Percentiles rank a stretch among this genome's conserved stretches.
These are phyloP conservation scores for Eupleurogrammus muticus DNA, from an alignment of 2,797 vertebrate species.

Conservation along the genomic window DNA sequence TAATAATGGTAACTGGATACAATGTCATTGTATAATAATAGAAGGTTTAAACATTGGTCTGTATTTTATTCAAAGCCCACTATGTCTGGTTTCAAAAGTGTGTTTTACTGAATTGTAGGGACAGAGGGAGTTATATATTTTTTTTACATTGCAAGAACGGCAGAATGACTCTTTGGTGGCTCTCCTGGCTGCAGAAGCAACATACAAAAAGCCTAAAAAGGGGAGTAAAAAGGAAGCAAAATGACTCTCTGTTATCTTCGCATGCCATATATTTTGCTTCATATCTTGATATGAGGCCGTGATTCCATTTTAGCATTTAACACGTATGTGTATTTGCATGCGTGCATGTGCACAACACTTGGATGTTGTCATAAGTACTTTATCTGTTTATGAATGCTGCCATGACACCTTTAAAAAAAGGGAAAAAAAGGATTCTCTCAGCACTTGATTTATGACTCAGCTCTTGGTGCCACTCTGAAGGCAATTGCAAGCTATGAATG, in stretches of 20 bases:
- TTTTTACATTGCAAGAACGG: slow-evolving; percentile 20
- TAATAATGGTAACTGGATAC: neutral
- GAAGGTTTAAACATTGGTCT: neutral
- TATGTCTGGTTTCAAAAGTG: neutral
- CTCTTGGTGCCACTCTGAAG: slow-evolving; percentile 78
- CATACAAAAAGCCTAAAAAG: slow-evolving; percentile 8
- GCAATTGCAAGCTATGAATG: slow-evolving; percentile 84
- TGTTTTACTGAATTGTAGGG: neutral
- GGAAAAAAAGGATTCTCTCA: slow-evolving; percentile 59
- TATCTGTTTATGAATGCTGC: slow-evolving; percentile 68
- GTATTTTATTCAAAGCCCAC: too few relatives aligned
- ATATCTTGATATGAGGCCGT: slow-evolving; percentile 19
- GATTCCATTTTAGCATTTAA: slow-evolving; percentile 8
- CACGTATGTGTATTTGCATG: slow-evolving; percentile 8
- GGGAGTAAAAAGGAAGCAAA: neutral
- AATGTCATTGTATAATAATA: neutral
- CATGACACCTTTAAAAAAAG: slow-evolving; percentile 50
- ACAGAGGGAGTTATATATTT: neutral
- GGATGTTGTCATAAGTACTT: slow-evolving; percentile 62
- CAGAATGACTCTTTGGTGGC: slow-evolving; percentile 15
- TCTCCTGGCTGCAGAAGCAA: slow-evolving; percentile 2
- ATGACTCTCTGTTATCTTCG: slow-evolving; percentile 20
- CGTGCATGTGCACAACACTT: slow-evolving; percentile 10
- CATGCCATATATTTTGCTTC: slow-evolving; percentile 21
- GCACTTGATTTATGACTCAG: slow-evolving; percentile 80